Percentiles rank a stretch among this genome's conserved stretches.
These are phyloP conservation scores for Dermatemys mawii DNA, from an alignment of 2,113 vertebrate genomes.

Conservation along the genomic window DNA sequence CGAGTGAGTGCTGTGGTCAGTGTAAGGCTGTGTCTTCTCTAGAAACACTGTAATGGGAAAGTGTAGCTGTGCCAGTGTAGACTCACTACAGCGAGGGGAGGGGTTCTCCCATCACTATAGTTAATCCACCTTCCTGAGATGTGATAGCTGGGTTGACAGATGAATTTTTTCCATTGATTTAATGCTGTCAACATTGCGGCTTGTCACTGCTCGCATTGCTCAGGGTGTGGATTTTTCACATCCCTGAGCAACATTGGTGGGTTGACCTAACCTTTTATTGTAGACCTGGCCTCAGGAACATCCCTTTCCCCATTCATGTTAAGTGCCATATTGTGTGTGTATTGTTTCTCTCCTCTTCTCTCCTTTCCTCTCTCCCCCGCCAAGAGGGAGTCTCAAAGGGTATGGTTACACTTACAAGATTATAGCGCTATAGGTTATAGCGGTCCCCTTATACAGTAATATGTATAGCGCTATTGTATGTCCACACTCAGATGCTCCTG, in stretches of 20 bases:
- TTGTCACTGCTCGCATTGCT: no score
- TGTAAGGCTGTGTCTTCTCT: slow-evolving; percentile 22
- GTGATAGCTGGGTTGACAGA: background rate
- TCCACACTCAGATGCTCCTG: no score
- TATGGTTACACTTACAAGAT: no score
- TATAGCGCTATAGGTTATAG: no score
- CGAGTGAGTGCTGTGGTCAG: slow-evolving; percentile 22
- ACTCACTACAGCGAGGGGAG: background rate
- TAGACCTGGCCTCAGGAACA: background rate
- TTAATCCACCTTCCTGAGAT: background rate
- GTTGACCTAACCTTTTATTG: background rate
- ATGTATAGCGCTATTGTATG: no score
- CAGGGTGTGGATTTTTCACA: background rate
- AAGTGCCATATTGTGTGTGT: background rate
- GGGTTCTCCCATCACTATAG: background rate
- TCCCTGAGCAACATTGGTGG: background rate
- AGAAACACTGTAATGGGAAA: slow-evolving; percentile 19
- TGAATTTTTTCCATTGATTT: background rate
- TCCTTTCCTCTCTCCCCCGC: background rate
- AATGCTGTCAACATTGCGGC: background rate
- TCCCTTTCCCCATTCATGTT: background rate
- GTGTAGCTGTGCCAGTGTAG: background rate
- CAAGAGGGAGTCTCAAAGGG: no score
- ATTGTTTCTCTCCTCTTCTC: no score
- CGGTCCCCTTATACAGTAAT: no score